Conservation (phyloP, 2,888 invertebrate species). For the Dicyrtomina minuta region DNA sequence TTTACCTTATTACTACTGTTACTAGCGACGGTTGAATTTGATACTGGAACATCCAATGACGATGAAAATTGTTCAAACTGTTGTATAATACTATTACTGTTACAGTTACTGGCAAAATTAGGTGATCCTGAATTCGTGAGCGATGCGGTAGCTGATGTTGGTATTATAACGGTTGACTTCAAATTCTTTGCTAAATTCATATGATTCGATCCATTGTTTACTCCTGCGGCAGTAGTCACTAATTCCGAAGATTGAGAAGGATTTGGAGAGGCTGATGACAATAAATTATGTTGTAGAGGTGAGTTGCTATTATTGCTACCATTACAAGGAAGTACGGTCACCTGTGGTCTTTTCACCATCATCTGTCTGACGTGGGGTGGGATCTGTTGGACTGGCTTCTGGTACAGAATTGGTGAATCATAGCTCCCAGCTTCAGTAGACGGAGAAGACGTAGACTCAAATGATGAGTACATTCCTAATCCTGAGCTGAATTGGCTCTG, state of each 20-base stretch:
- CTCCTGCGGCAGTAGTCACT: background rate
- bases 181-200: constrained; percentile 19
- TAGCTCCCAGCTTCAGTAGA: background rate
- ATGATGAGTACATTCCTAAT: background rate
- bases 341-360: constrained; percentile 30
- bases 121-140: too few relatives aligned
- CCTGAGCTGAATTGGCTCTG: background rate
- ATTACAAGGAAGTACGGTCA: constrained; percentile 22
- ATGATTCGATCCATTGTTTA: background rate
- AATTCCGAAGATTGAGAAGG: background rate
- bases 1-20: background rate
- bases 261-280: background rate
- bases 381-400: constrained; percentile 1
- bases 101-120: too few relatives aligned
- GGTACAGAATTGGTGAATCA: background rate
- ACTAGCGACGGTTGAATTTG: background rate
- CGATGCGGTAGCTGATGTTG: background rate
- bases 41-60: too few relatives aligned
- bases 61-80: too few relatives aligned
- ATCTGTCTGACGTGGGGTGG: constrained; percentile 26
- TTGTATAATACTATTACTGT: too few relatives aligned
- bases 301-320: too few relatives aligned
- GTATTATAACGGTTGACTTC: constrained; percentile 7
- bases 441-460: background rate
- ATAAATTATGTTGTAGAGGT: too few relatives aligned